phyloP scores from a whole-genome alignment of 1,140 invertebrate genomes.

The Apis florea region DNA sequence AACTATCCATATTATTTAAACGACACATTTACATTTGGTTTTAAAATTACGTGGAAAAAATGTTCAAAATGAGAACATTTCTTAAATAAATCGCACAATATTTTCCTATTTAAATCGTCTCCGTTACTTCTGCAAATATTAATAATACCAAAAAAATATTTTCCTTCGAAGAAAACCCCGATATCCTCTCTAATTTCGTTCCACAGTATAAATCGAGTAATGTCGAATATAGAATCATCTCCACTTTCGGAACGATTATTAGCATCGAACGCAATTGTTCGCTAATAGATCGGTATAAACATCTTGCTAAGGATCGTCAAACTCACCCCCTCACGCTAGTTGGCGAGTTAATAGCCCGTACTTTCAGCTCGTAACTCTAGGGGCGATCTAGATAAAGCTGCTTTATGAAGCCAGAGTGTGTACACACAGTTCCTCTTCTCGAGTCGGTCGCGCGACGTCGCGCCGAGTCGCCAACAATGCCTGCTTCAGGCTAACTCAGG shows the following conservation, averaged over 20 bases:
- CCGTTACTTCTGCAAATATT: too few species aligned
- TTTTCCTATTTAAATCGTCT: too few species aligned
- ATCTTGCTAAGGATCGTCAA: constrained; percentile 45
- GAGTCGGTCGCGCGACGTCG: constrained; percentile 47
- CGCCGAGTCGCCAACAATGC: constrained; percentile 3
- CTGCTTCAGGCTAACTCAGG: neutral
- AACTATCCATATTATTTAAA: too few species aligned
- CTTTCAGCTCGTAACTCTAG: constrained; percentile 61
- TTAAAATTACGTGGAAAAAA: too few species aligned
- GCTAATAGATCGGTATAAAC: constrained; percentile 46
- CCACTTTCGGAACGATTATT: constrained; percentile 6
- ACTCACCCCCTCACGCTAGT: constrained; percentile 31
- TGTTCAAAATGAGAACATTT: too few species aligned
- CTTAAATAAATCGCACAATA: too few species aligned
- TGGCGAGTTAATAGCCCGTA: constrained; percentile 67
- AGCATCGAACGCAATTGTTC: constrained; percentile 21
- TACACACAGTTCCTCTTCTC: constrained; percentile 25
- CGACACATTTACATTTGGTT: too few species aligned
- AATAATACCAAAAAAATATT: too few species aligned
- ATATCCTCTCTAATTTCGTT: too few species aligned
- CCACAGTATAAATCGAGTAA: neutral
- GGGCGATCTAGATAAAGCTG: constrained; percentile 67
- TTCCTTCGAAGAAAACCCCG: too few species aligned
- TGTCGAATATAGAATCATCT: neutral
- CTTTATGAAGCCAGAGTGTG: constrained; percentile 63